Base-by-base conservation (phyloP, 2,888 invertebrate species). In the Corbicula japonica region DNA sequence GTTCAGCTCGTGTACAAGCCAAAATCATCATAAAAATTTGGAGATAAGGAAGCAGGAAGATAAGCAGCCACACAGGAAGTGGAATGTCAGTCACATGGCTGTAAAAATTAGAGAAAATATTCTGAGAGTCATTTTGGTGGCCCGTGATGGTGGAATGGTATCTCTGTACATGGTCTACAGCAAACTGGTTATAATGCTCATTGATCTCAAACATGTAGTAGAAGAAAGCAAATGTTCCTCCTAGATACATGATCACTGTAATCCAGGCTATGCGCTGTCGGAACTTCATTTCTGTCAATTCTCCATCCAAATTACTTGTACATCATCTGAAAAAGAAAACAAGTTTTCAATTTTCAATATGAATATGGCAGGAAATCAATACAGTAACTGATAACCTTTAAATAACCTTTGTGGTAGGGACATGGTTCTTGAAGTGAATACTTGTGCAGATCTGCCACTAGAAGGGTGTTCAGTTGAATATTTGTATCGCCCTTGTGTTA, bases 121-220 rank as follows among this genome's bases (percentile, higher is more conserved):
- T 76, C 61, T 34, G 71, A 52, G 62, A 74, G 61, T 44, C 65
- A n/a, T n/a, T n/a, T 38, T 30, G 35, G 15, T 35, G 72, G 50
- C 21, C 35, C 26, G 62, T 72, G 28, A 28, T 58, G 3, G 70
- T 61, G 2, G 56, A 34, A 75, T 91, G 91, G 72, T 87, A 89
- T 32, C 81, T 80, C 30, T 90, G 85, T 1, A 89, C 85, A 83
- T 92, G 92, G 48, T 92, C 92, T 30, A 92, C 48, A 0, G 92
- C 92, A 81, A 87, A 89, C 18, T 68, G 73, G 73, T 91, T 92
- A 83, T 88, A 92, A 23, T 86, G 86, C 21, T 91, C 90, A 76
- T 89, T 91, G 44, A 92, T 90, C 70, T 92, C 92, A 86, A 92
- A 92, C 48, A 91, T 80, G 76, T 92, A 92, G 75, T 92, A 91